Evolutionary conservation across 2,797 vertebrate species (phyloP).

Genomic region (Tachyglossus aculeatus): DNA sequence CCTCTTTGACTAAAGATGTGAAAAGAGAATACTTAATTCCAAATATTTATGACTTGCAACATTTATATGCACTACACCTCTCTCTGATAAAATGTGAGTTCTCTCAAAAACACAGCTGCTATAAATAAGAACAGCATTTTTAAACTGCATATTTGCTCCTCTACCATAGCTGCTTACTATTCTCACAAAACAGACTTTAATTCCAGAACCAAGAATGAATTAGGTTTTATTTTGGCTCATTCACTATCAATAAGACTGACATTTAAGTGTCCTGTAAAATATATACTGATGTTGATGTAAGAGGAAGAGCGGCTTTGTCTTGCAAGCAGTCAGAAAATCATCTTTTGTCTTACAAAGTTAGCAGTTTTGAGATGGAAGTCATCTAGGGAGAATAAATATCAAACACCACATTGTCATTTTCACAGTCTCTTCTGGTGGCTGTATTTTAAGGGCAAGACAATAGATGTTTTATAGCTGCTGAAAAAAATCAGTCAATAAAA

Average conservation of each 20-base stretch:
- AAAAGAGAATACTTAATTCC: slow-evolving; percentile 2
- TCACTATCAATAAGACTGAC: slow-evolving; percentile 45
- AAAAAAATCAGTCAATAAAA: slow-evolving; percentile 16
- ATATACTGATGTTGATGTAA: slow-evolving; percentile 47
- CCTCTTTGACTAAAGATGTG: neutral
- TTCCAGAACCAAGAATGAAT: slow-evolving; percentile 54
- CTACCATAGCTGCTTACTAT: slow-evolving; percentile 39
- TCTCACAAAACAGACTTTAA: slow-evolving; percentile 51
- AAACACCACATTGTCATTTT: slow-evolving; percentile 41
- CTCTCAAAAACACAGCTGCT: slow-evolving; percentile 21
- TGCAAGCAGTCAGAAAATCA: slow-evolving; percentile 21
- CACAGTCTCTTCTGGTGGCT: slow-evolving; percentile 26
- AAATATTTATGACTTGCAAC: slow-evolving; percentile 7
- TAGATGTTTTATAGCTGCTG: slow-evolving; percentile 15
- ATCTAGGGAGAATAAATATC: slow-evolving; percentile 28
- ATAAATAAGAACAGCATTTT: slow-evolving; percentile 45
- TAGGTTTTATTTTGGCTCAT: slow-evolving; percentile 39
- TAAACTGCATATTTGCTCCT: slow-evolving; percentile 32
- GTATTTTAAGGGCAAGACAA: slow-evolving; percentile 34
- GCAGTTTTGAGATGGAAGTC: slow-evolving; percentile 41
- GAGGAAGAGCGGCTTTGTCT: slow-evolving; percentile 35
- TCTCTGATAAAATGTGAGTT: neutral
- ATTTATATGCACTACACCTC: slow-evolving; percentile 10
- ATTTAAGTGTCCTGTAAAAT: slow-evolving; percentile 36
- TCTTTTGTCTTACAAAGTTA: slow-evolving; percentile 47